Evolutionary conservation across 2,797 vertebrate genomes (phyloP).

Genomic region (Oreortyx pictus): DNA sequence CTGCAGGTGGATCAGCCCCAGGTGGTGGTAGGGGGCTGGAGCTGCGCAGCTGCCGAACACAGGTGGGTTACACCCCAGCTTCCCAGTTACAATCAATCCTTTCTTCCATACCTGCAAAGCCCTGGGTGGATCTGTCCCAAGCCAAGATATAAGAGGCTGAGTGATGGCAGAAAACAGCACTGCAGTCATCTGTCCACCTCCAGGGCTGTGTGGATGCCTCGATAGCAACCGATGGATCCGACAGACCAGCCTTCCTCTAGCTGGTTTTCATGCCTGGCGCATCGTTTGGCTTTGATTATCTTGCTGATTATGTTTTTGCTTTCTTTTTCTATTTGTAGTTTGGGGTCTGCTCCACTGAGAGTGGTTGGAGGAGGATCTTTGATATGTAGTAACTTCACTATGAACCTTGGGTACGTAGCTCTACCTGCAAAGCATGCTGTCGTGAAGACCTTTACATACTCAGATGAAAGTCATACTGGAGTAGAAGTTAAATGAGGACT

Average conservation of each 20-base stretch:
- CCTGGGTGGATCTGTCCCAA: rapidly evolving
- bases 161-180: neutral
- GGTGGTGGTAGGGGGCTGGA: neutral
- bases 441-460: neutral
- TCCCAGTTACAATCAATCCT: neutral
- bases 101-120: neutral
- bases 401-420: neutral
- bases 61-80: neutral
- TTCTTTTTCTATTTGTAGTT: neutral
- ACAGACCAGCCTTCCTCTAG: neutral
- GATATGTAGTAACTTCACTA: rapidly evolving
- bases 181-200: neutral
- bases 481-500: neutral
- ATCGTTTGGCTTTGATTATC: neutral
- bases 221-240: neutral
- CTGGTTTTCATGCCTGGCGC: neutral
- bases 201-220: neutral
- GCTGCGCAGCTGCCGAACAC: neutral
- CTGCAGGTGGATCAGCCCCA: neutral
- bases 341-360: neutral
- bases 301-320: neutral
- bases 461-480: neutral
- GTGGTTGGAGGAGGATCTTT: neutral
- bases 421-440: neutral
- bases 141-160: neutral